Percentiles rank a stretch among this genome's conserved stretches.
Evolutionary conservation across 2,888 invertebrate genomes (phyloP).

Genomic region (Pardosa pseudoannulata): DNA sequence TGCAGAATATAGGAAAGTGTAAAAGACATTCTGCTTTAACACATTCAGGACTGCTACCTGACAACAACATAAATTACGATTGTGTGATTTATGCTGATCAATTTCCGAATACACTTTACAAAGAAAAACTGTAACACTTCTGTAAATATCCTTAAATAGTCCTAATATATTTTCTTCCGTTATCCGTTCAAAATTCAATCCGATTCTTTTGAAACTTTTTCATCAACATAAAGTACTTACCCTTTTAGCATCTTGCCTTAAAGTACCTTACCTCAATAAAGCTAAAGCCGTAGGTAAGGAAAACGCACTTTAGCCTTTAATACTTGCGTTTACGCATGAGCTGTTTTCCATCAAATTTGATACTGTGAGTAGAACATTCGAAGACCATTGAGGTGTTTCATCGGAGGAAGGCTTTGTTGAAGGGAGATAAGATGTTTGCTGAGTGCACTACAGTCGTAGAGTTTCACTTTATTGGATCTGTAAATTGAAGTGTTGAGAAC

Average conservation of each 20-base stretch:
- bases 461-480: conserved; percentile 14
- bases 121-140: not conserved
- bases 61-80: too few species aligned
- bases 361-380: conserved; percentile 50
- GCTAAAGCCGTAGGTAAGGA: conserved; percentile 3
- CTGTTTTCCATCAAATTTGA: conserved; percentile 45
- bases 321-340: conserved; percentile 36
- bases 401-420: conserved; percentile 34
- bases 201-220: conserved; percentile 22
- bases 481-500: conserved; percentile 15
- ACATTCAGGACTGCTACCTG: too few species aligned
- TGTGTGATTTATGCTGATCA: too few species aligned
- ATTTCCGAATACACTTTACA: too few species aligned
- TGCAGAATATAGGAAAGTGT: too few species aligned
- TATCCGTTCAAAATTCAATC: conserved; percentile 9
- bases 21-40: too few species aligned
- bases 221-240: conserved; percentile 20
- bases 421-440: conserved; percentile 43
- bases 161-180: not conserved
- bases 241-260: conserved; percentile 9
- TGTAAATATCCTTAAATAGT: not conserved
- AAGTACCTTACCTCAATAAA: conserved; percentile 19
- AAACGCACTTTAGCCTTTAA: conserved; percentile 21
- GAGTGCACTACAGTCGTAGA: conserved; percentile 3
- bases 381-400: conserved; percentile 32